Conservation (phyloP, 2,888 invertebrate species). For the Eucera pruinosa region DNA sequence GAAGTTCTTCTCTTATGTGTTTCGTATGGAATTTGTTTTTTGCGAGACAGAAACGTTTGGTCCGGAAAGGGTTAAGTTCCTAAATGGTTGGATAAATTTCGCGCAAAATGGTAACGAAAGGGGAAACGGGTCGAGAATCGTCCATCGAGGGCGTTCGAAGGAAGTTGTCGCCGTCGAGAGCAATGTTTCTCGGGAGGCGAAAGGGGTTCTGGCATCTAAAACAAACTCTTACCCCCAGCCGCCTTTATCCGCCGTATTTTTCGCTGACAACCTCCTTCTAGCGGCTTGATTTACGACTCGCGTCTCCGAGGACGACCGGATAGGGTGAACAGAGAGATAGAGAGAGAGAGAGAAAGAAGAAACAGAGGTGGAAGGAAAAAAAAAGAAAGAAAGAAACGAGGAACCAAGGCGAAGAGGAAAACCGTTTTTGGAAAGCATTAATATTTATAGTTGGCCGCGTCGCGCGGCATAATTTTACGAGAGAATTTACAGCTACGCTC, state of each 20-base stretch:
- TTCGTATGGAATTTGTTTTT: no score
- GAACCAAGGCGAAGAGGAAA: conserved; percentile 72
- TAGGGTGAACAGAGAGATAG: conserved; percentile 61
- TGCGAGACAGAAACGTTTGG: no score
- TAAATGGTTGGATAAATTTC: neutral
- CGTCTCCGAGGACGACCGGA: conserved; percentile 69
- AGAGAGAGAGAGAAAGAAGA: no score
- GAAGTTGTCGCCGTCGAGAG: conserved; percentile 63
- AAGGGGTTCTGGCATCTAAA: conserved; percentile 77
- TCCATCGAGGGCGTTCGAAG: conserved; percentile 41
- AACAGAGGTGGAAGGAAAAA: conserved; percentile 51
- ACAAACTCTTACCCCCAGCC: conserved; percentile 80
- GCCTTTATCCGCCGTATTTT: conserved; percentile 82
- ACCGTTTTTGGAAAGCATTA: conserved; percentile 80
- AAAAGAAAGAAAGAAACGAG: conserved; percentile 58
- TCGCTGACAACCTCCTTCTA: conserved; percentile 83
- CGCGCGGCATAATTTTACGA: conserved; percentile 80
- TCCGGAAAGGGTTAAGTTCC: no score
- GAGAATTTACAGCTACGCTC: conserved; percentile 78
- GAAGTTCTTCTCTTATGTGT: no score
- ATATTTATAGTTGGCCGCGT: conserved; percentile 83
- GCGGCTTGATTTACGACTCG: conserved; percentile 80
- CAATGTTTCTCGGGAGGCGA: conserved; percentile 66
- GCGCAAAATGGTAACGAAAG: conserved; percentile 17
- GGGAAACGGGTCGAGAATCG: neutral